These are phyloP conservation scores for Bufo gargarizans DNA, from an alignment of 2,113 vertebrate species.

Conservation along the genomic window DNA sequence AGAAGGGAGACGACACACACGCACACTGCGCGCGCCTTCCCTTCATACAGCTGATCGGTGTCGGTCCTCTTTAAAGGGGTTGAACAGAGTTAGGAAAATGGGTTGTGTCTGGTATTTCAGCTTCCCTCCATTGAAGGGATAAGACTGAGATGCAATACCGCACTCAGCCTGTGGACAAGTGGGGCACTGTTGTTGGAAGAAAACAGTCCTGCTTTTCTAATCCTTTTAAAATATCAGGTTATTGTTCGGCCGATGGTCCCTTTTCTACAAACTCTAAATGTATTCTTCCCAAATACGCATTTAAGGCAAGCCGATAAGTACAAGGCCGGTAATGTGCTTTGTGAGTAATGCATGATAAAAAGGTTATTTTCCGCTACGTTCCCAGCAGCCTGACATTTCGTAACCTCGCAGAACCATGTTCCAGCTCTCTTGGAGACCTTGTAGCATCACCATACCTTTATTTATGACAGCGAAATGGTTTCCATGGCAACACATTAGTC, in stretches of 20 bases:
- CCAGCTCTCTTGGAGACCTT: conserved; percentile 71
- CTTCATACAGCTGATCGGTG: too few species aligned
- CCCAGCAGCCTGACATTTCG: conserved; percentile 65
- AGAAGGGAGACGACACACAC: too few species aligned
- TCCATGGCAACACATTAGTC: conserved; percentile 79
- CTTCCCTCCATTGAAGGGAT: too few species aligned
- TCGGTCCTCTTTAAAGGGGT: too few species aligned
- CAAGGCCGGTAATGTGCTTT: neutral
- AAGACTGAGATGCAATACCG: too few species aligned
- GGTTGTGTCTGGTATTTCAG: too few species aligned
- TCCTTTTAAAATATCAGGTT: too few species aligned
- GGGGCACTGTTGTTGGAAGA: too few species aligned
- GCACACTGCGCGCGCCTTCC: too few species aligned
- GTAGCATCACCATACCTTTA: conserved; percentile 78
- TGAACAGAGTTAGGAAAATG: too few species aligned
- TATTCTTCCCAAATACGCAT: conserved; percentile 1
- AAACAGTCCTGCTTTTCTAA: too few species aligned
- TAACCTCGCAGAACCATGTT: conserved; percentile 69
- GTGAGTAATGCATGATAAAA: conserved; percentile 3
- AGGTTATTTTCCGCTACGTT: conserved; percentile 62
- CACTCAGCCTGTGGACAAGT: too few species aligned
- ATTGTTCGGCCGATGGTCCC: neutral
- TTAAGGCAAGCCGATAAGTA: conserved; percentile 8
- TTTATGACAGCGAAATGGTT: conserved; percentile 77
- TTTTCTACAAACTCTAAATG: neutral